These are phyloP conservation scores for Syngnathus rostellatus DNA, from an alignment of 2,797 vertebrate species.

Conservation along the genomic window DNA sequence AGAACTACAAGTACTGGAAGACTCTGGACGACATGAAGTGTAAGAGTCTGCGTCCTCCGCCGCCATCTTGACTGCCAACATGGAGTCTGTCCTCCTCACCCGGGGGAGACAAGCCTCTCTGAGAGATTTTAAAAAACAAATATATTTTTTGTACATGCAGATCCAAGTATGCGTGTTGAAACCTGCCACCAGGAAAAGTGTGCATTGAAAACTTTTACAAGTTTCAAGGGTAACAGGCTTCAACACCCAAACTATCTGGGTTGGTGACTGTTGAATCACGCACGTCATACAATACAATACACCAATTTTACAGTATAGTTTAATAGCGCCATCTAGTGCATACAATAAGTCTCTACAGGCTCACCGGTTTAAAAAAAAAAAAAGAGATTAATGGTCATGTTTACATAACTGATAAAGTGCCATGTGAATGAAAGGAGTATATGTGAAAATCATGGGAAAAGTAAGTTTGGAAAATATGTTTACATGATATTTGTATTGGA, in stretches of 20 bases:
- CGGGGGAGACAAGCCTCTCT: not conserved
- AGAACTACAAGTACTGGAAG: conserved; percentile 97
- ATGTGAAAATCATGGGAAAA: not conserved
- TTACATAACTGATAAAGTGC: not conserved
- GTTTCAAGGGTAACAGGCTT: too few relatives aligned
- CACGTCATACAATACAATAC: too few relatives aligned
- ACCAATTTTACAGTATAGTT: not conserved
- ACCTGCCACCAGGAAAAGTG: too few relatives aligned
- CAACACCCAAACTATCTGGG: too few relatives aligned
- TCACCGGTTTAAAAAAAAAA: not conserved
- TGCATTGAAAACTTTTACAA: too few relatives aligned
- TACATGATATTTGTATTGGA: not conserved
- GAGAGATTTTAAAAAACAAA: not conserved
- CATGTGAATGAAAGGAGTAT: not conserved
- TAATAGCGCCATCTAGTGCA: not conserved
- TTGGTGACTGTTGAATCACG: too few relatives aligned
- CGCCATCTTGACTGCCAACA: conserved; percentile 56
- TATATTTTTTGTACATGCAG: not conserved
- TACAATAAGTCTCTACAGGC: not conserved
- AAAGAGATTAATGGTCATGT: not conserved
- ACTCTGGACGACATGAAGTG: conserved; percentile 87
- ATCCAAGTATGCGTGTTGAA: not conserved
- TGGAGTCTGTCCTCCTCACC: not conserved
- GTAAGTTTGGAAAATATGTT: not conserved
- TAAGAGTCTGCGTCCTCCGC: conserved; percentile 80